These are phyloP conservation scores for Oryzias curvinotus DNA, from an alignment of 2,113 vertebrate genomes.

Conservation along the genomic window DNA sequence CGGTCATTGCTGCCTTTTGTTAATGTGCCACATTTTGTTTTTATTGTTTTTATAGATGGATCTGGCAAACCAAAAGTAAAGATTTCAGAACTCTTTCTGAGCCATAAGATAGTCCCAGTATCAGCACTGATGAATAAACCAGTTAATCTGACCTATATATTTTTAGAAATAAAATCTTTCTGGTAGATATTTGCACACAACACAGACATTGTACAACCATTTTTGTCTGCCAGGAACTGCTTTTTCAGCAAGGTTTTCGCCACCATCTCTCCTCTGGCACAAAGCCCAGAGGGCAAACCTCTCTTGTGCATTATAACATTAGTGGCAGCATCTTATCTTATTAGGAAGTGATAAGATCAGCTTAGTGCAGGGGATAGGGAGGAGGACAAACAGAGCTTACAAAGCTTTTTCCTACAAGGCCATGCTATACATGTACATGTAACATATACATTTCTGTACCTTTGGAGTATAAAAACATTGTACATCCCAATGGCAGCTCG, in stretches of 20 bases:
- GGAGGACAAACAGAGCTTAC: background rate
- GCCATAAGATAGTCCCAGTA: background rate
- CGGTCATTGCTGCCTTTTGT: no score
- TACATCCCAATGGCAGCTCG: background rate
- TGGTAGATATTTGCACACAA: background rate
- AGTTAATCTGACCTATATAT: background rate
- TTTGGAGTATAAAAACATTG: background rate
- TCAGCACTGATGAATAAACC: background rate
- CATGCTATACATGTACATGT: background rate
- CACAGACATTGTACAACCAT: background rate
- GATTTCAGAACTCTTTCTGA: no score
- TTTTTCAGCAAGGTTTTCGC: no score
- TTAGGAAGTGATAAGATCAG: background rate
- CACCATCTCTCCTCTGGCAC: background rate
- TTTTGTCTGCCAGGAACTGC: background rate
- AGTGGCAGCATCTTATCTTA: slow-evolving; percentile 1
- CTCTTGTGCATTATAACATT: background rate
- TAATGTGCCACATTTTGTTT: no score
- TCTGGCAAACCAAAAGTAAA: no score
- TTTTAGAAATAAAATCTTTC: background rate
- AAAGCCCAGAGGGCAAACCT: background rate
- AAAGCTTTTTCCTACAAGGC: background rate
- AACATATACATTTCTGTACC: background rate
- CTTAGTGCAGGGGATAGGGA: background rate
- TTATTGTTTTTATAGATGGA: no score